These are phyloP conservation scores for Luffia ferchaultella DNA, from an alignment of 2,888 invertebrate genomes.

Conservation along the genomic window DNA sequence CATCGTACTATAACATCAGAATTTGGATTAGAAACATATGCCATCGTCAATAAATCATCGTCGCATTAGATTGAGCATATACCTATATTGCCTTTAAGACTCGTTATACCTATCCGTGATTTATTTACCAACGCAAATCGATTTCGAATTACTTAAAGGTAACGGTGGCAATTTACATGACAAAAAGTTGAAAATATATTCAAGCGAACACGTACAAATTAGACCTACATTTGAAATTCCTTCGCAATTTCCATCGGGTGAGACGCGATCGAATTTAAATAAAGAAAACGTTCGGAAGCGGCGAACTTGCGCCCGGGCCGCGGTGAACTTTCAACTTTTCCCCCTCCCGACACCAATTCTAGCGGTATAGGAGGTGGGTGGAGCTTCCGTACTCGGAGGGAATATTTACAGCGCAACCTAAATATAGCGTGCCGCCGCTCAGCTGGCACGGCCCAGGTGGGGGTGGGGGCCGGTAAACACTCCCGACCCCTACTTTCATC, in stretches of 20 bases:
- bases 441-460: conserved; percentile 47
- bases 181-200: background rate
- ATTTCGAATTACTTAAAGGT: background rate
- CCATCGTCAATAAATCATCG: too few relatives aligned
- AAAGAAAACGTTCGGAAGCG: conserved; percentile 56
- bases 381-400: conserved; percentile 57
- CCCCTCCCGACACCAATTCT: conserved; percentile 28
- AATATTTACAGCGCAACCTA: conserved; percentile 66
- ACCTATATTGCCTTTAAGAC: too few relatives aligned
- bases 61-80: too few relatives aligned
- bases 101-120: too few relatives aligned
- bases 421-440: conserved; percentile 64
- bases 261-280: conserved; percentile 67
- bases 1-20: too few relatives aligned
- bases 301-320: conserved; percentile 44
- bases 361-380: conserved; percentile 24
- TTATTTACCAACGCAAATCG: background rate
- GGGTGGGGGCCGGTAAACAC: conserved; percentile 49
- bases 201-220: conserved; percentile 24
- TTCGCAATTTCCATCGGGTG: conserved; percentile 16
- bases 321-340: conserved; percentile 64
- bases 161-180: background rate
- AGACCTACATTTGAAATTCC: conserved; percentile 41
- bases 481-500: conserved; percentile 15
- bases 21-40: too few relatives aligned